A percentile compares a stretch with the other conserved stretches of the same genome.
Conservation (phyloP, 2,797 vertebrate genomes). For the Chelon auratus region DNA sequence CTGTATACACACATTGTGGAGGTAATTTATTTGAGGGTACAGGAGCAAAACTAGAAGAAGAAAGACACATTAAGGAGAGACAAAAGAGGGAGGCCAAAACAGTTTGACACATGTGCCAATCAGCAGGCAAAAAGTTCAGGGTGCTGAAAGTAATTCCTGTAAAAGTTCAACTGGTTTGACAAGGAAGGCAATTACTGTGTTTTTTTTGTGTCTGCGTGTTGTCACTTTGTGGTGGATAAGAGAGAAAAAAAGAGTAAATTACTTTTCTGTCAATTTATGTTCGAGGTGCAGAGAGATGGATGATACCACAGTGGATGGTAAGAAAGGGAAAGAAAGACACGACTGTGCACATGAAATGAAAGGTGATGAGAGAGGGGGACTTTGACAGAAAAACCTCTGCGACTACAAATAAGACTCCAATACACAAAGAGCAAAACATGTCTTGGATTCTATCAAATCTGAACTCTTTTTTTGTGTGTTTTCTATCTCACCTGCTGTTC, state of each 20-base stretch:
- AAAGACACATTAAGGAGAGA: neutral
- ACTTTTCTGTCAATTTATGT: constrained; percentile 45
- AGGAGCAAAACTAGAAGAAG: neutral
- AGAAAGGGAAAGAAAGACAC: too few species aligned
- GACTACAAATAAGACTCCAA: too few species aligned
- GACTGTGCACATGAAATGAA: too few species aligned
- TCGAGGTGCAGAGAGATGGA: constrained; percentile 47
- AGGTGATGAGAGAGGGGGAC: too few species aligned
- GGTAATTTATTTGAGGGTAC: constrained; percentile 6
- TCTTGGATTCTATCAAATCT: too few species aligned
- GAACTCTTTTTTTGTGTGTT: too few species aligned
- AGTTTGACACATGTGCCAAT: constrained; percentile 29
- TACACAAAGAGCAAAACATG: too few species aligned
- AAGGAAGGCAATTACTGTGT: constrained; percentile 25
- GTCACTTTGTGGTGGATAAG: too few species aligned
- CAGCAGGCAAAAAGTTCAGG: constrained; percentile 35
- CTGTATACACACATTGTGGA: neutral
- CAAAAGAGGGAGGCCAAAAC: constrained; percentile 14
- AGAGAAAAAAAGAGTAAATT: constrained; percentile 21
- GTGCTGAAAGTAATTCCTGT: constrained; percentile 35
- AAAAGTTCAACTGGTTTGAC: constrained; percentile 63
- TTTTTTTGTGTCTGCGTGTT: too few species aligned
- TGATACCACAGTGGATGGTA: constrained; percentile 11
- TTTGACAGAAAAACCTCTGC: too few species aligned
- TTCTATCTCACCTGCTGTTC: too few species aligned